Evolutionary conservation across 1,140 invertebrate genomes (phyloP), one percentile per base, ranked within the genome.

Genomic region (Orchesella cincta): DNA sequence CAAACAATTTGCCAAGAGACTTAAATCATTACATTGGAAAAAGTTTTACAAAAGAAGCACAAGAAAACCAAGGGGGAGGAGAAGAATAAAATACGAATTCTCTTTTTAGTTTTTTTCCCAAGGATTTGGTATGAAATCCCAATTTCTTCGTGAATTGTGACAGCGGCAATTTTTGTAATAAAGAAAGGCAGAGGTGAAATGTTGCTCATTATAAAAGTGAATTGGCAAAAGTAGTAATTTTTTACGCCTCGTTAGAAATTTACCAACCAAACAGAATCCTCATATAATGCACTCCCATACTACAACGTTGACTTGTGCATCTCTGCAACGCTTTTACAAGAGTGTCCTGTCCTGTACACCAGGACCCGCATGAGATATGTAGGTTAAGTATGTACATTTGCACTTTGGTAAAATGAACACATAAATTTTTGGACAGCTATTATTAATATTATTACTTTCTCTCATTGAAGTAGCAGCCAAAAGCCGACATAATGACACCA

Each of bases 1-100:
- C 62, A 67, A 67, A 67, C 26, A 29, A 67, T 67, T 67, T 67
- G 62, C 26, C 62, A 67, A 26, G 62, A 67, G 62, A 67, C 62
- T 67, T 67, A 67, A 67, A 67, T 67, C 62, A 67, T 33, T 67
- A 31, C 31, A 67, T 67, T 8, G 54, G 26, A 46, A 46, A 57
- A 57, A 57, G 54, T 57, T 57, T 57, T 23, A 5, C 54, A 46
- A 46, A 5, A 8, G 5, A 46, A 46, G 18, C 18, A 46, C 18
- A 5, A 46, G 39, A 46, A 46, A 46, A 46, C 20, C 39, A 46
- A 46, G 39, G 20, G 39, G 39, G 39, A 46, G 8, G 20, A 46
- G 8, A 46, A 46, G 8, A 46, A 46, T 46, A 12, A 20, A n/a
- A n/a, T 5, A 57, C 12, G 5, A 57, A 57, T 12, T 46, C 39